Base-by-base conservation (phyloP, 2,113 vertebrate species). In the Potamarius usumacintae region DNA sequence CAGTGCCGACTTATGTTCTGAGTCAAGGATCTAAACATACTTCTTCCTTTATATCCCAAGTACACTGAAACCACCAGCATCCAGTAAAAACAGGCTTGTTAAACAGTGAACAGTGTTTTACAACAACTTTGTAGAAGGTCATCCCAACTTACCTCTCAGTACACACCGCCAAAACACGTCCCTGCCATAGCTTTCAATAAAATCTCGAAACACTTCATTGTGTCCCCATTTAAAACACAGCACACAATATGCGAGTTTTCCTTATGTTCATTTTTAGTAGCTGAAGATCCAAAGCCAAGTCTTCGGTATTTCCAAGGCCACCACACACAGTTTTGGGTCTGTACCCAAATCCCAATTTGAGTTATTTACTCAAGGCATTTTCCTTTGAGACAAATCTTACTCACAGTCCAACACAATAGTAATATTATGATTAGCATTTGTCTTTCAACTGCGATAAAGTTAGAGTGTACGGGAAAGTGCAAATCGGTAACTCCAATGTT, bases 11-110 rank as follows among this genome's bases (percentile, higher is more conserved):
- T 57, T 27, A 58, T 18, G 78, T 80, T 80, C 27, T 58, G 78
- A 80, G 53, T 80, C 55, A 80, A 80, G 78, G 78, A 27, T 58
- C 53, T 60, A 34, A 80, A 58, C n/a, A 80, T 80, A 20, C 14
- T 30, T 30, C 14, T 30, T 57, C 17, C 52, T 55, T 78, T 10
- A 58, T 30, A 34, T 30, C 53, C 11, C 18, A 62, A 62, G 34
- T 42, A 14, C 34, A 62, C 57, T 2, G 7, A 42, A 82, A 62
- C 57, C 57, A 62, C 79, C 57, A 82, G 79, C 57, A 62, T 82
- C 58, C 57, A 25, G 79, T 48, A 53, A 48, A 60, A 82, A 62
- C 79, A 62, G 5, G 79, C 79, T 42, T 60, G 14, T 78, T 80
- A 42, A 42, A 42, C 53, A 22, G 9, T 20, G 27, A 58, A 20